These are phyloP conservation scores for Danio choprae DNA, from an alignment of 2,797 vertebrate genomes.

Conservation along the genomic window DNA sequence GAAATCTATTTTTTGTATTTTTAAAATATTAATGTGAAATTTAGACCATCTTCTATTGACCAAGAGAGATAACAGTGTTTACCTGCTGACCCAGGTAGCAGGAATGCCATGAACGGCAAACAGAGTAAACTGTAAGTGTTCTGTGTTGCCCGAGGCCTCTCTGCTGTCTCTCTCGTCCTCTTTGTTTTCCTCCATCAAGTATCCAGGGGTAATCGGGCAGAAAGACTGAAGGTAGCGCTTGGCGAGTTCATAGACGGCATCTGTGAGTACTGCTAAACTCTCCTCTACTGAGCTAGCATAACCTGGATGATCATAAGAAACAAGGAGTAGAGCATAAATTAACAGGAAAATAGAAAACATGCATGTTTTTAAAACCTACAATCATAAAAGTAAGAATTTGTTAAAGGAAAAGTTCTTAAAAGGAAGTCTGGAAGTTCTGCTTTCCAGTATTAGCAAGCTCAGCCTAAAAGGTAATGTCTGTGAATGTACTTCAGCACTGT, in stretches of 20 bases:
- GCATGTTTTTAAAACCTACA: not conserved
- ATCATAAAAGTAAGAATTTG: not conserved
- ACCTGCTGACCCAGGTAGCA: conserved; percentile 92
- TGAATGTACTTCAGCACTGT: not conserved
- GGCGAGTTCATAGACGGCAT: conserved; percentile 86
- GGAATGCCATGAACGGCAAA: conserved; percentile 93
- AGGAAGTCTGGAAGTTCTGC: not conserved
- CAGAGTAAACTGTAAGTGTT: conserved; percentile 94
- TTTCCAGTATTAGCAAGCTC: not conserved
- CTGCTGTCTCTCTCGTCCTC: conserved; percentile 72
- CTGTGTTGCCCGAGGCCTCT: conserved; percentile 88
- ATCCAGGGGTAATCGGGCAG: conserved; percentile 66
- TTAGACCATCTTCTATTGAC: not conserved
- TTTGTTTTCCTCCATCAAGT: conserved; percentile 42
- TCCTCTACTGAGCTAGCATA: conserved; percentile 80
- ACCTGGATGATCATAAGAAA: conserved; percentile 68
- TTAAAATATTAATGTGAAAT: not conserved
- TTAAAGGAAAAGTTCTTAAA: not conserved
- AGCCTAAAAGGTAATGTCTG: not conserved
- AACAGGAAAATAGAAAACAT: not conserved
- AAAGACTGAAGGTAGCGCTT: conserved; percentile 86
- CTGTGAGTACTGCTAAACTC: conserved; percentile 83
- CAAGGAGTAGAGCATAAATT: not conserved
- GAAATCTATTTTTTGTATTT: not conserved
- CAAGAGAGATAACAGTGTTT: conserved; percentile 56